Conservation (phyloP, 2,797 vertebrate genomes). For the Merluccius polli region DNA sequence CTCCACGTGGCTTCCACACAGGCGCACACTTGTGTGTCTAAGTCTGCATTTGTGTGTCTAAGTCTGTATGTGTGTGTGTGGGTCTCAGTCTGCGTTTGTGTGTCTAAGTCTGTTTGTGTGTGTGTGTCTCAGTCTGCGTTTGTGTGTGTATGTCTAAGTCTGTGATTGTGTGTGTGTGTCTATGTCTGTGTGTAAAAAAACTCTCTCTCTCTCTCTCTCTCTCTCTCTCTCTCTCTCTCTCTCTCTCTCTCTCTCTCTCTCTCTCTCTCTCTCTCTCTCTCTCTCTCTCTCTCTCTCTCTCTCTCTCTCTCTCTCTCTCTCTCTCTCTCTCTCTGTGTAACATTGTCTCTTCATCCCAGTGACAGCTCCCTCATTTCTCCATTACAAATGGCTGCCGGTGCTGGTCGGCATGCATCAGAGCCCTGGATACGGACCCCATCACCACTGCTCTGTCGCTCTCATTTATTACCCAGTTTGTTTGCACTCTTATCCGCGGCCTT, state of each 20-base stretch:
- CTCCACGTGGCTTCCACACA: conserved; percentile 1
- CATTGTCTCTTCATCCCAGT: conserved; percentile 74
- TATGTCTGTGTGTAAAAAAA: background rate
- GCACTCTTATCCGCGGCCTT: conserved; percentile 95
- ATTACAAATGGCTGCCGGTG: conserved; percentile 87
- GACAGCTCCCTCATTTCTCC: conserved; percentile 85
- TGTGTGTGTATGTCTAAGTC: background rate
- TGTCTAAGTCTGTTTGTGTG: background rate
- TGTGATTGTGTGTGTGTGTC: background rate
- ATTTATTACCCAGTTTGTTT: conserved; percentile 96
- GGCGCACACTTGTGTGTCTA: conserved; percentile 2
- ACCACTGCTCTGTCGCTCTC: conserved; percentile 80
- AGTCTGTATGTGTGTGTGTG: conserved; percentile 6
- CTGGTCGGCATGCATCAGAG: conserved; percentile 90
- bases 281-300: background rate
- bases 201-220: too few relatives aligned
- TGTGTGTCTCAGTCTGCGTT: too few relatives aligned
- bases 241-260: background rate
- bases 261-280: conserved; percentile 10
- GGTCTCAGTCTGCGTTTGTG: background rate
- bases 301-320: conserved; percentile 5
- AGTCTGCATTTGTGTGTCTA: background rate
- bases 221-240: too few relatives aligned
- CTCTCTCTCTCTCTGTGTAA: conserved; percentile 49
- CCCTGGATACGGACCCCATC: conserved; percentile 78